Evolutionary conservation across 2,888 invertebrate species (phyloP), one percentile per base, ranked within the genome.

Genomic region (Villa cingulata): DNA sequence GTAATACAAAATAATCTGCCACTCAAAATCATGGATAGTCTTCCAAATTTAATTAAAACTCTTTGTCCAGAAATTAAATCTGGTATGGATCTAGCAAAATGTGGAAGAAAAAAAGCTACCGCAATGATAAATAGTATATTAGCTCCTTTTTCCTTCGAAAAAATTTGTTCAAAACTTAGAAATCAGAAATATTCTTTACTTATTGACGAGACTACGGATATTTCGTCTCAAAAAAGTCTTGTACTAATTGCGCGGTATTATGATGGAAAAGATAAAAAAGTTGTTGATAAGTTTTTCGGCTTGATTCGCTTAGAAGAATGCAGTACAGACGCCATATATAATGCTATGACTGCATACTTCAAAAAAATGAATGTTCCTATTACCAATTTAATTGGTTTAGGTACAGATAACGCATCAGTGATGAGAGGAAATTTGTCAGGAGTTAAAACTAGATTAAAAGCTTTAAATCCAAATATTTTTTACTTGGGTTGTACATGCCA

Each of bases 401-500:
- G 53, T 10, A 57, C 56, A 39, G 57, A 60, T 50, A 56, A 57
- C 46, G 56, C 57, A 3, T 48, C 48, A 20, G 55, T 55, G 14
- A 58, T 60, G 59, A 57, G 56, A 53, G 58, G 57, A 2, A 49
- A 52, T 23, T 44, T 49, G 27, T 48, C 52, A 41, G 54, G 57
- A 14, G 53, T 58, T n/a, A 46, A 54, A 48, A 45, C 51, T 20
- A 49, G 44, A 32, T 52, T 59, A 38, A 48, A 49, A 46, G 40
- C 52, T 34, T 43, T 56, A 20, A 47, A 54, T 27, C 54, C 57
- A 23, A 50, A 56, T 38, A 49, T 59, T 36, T 58, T 56, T 54
- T 54, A 59, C 12, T 43, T 57, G 32, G 57, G 55, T 40, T 60
- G 58, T 48, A 53, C 55, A 14, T 62, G 58, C 40, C 59, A 59